Conservation (phyloP, 2,113 vertebrate species). For the Dicrurus megarhynchus region DNA sequence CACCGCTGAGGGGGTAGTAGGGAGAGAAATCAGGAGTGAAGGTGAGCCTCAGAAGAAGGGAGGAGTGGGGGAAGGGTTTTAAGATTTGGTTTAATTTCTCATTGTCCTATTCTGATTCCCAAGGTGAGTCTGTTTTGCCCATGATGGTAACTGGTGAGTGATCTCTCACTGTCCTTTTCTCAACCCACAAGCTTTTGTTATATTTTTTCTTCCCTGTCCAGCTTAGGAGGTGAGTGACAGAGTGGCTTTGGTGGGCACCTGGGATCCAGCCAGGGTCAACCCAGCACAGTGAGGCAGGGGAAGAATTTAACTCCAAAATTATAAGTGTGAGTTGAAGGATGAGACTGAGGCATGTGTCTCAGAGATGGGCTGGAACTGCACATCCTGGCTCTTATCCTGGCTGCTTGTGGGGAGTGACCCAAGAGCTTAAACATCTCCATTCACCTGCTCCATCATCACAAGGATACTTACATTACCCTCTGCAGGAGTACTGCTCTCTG, state of each 20-base stretch:
- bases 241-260: not conserved
- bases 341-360: not conserved
- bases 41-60: not conserved
- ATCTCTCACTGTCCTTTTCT: not conserved
- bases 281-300: not conserved
- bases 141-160: not conserved
- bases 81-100: not conserved
- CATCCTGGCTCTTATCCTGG: not conserved
- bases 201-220: not conserved
- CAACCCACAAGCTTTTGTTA: not conserved
- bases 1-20: not conserved
- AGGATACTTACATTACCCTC: not conserved
- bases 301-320: not conserved
- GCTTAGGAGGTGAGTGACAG: not conserved
- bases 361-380: not conserved
- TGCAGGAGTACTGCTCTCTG: not conserved
- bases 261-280: not conserved
- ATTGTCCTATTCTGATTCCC: not conserved
- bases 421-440: not conserved
- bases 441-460: not conserved
- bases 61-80: not conserved
- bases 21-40: not conserved
- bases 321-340: not conserved
- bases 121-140: not conserved
- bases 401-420: accelerated